Evolutionary conservation across 2,797 vertebrate genomes (phyloP), one percentile per base, ranked within the genome.

Genomic region (Psittacula derbiana): DNA sequence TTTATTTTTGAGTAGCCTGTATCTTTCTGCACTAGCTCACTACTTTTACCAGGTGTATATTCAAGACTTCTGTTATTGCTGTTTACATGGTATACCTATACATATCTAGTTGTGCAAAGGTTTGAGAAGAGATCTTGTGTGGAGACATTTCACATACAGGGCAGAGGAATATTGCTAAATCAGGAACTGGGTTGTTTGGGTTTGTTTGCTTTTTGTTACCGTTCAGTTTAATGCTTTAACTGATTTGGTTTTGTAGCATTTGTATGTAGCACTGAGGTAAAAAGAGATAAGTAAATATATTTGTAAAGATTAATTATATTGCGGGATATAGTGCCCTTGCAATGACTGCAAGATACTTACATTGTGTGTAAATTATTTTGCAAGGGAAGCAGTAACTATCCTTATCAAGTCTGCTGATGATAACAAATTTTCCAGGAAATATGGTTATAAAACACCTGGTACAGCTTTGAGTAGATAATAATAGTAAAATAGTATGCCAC

Each of bases 231-330:
- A 49, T 73, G n/a, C 46, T 83, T 55, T 62, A 91, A 70, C 60
- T 88, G 44, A 15, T 80, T 71, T 58, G 11, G 13, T 41, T 85
- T 89, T 82, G 33, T 69, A 75, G 43, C 11, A 30, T 64, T 80
- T 92, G n/a, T 24, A 17, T 23, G n/a, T 8, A 72, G 17, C 9
- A 20, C 19, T 18, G n/a, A 88, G 52, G 44, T 80, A 83, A 74
- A 85, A 91, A 87, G n/a, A 53, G 30, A 66, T 44, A 76, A 80
- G 16, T 74, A 89, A 90, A 30, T 83, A 79, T 79, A 36, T 88
- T 47, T 28, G n/a, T 69, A 50, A 83, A 90, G 49, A 88, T 78
- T 73, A 91, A 93, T 78, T 83, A 67, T 33, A 8, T 38, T 76
- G 67, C 36, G 40, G 40, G 27, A 21, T 60, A 64, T 8, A 47